phyloP scores from a whole-genome alignment of 1,140 invertebrate genomes.

The Hylaeus volcanicus region DNA sequence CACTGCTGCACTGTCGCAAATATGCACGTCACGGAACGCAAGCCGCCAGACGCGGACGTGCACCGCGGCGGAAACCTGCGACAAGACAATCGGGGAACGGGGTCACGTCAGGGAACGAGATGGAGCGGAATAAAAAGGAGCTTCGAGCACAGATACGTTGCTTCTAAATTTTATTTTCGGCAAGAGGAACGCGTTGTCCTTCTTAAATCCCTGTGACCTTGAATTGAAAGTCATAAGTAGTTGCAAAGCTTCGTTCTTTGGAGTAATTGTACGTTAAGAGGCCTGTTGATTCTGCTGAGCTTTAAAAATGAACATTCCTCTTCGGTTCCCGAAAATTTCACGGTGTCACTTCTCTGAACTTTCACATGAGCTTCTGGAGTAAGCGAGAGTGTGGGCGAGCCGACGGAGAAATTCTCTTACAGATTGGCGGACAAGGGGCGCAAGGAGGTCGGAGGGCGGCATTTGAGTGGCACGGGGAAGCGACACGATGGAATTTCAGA shows the following conservation, averaged over 20 bases:
- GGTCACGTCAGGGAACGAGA: conserved; percentile 46
- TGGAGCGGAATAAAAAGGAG: conserved; percentile 43
- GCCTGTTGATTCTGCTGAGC: too few species aligned
- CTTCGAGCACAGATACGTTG: not conserved
- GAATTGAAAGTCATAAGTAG: too few species aligned
- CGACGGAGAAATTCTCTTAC: conserved; percentile 14
- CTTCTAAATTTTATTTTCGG: conserved; percentile 38
- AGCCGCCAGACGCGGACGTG: conserved; percentile 43
- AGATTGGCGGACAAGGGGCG: conserved; percentile 39
- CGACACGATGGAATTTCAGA: conserved; percentile 66
- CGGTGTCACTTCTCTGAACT: not conserved
- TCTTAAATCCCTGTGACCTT: conserved; percentile 1
- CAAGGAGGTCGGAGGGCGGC: conserved; percentile 27
- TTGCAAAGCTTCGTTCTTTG: too few species aligned
- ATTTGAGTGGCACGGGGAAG: conserved; percentile 60
- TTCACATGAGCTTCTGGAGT: too few species aligned
- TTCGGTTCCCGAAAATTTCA: conserved; percentile 9
- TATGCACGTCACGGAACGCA: conserved; percentile 40
- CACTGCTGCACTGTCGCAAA: conserved; percentile 24
- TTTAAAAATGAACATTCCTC: too few species aligned
- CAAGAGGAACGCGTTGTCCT: not conserved
- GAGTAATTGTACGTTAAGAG: too few species aligned
- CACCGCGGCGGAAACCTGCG: conserved; percentile 36
- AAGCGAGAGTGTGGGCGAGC: not conserved
- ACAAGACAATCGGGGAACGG: conserved; percentile 43